phyloP scores from a whole-genome alignment of 2,113 vertebrate species.

The Vulpes ferrilata region DNA sequence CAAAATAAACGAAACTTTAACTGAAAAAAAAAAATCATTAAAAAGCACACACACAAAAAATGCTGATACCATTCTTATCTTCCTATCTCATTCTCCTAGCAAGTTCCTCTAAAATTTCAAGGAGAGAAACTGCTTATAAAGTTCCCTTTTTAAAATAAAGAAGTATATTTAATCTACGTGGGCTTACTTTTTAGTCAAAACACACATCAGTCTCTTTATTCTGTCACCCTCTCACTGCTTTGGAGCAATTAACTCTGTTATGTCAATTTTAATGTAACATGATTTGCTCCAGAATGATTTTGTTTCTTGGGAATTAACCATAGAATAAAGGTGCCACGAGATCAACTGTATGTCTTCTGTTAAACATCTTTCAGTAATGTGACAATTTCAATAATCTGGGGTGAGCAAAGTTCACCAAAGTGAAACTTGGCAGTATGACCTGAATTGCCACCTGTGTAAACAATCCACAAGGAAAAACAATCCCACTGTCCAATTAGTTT shows the following conservation, averaged over 20 bases:
- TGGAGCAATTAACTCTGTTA: constrained; percentile 69
- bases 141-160: background rate
- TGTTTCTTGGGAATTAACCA: constrained; percentile 43
- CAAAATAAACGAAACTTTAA: background rate
- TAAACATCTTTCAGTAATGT: background rate
- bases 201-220: constrained; percentile 47
- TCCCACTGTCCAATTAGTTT: background rate
- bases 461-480: background rate
- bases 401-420: background rate
- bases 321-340: background rate
- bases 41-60: background rate
- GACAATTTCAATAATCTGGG: background rate
- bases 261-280: constrained; percentile 61
- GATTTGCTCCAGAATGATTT: constrained; percentile 45
- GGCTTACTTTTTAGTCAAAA: constrained; percentile 66
- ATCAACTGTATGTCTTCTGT: background rate
- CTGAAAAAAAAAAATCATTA: background rate
- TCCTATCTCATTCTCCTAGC: background rate
- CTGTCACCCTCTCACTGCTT: constrained; percentile 6
- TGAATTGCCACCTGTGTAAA: background rate
- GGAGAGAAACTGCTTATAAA: background rate
- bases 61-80: background rate
- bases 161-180: constrained; percentile 62
- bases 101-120: background rate
- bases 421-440: background rate